These are phyloP conservation scores for Phyllotreta striolata DNA, from an alignment of 2,888 invertebrate species.

Conservation along the genomic window DNA sequence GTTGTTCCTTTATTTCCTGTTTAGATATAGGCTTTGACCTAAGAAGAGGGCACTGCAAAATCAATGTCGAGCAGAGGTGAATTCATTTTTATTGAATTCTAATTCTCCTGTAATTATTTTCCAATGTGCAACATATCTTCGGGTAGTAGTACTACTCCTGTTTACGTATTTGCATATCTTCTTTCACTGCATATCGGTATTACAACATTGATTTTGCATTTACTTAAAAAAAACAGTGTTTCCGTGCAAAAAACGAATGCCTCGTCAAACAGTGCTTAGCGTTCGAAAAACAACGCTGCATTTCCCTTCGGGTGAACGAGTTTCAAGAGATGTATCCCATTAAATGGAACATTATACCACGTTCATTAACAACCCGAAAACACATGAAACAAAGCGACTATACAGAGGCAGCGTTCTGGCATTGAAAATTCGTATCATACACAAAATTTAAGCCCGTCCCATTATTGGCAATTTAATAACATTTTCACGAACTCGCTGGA, in stretches of 20 bases:
- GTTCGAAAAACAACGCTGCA: conserved; percentile 7
- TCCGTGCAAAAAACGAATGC: neutral
- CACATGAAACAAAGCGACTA: conserved; percentile 19
- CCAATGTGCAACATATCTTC: too few species aligned
- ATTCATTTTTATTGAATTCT: too few species aligned
- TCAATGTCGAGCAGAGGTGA: too few species aligned
- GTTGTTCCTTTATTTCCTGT: conserved; percentile 5
- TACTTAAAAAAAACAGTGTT: too few species aligned
- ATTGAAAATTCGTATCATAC: conserved; percentile 22
- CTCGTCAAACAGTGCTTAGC: conserved; percentile 1
- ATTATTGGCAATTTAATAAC: conserved; percentile 28
- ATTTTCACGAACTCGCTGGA: conserved; percentile 27
- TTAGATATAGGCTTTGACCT: too few species aligned
- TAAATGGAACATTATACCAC: conserved; percentile 19
- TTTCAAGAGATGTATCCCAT: conserved; percentile 21
- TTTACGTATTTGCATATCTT: too few species aligned
- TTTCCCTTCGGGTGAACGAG: conserved; percentile 18
- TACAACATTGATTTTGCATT: too few species aligned
- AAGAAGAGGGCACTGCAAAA: too few species aligned
- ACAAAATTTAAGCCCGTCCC: conserved; percentile 22
- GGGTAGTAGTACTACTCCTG: too few species aligned
- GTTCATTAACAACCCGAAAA: conserved; percentile 20
- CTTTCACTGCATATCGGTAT: too few species aligned
- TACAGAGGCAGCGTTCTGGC: conserved; percentile 14
- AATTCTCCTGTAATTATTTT: too few species aligned